Percentiles rank a stretch among this genome's conserved stretches.
These are phyloP conservation scores for Actenoides lindsayi DNA, from an alignment of 2,113 vertebrate species.

Conservation along the genomic window DNA sequence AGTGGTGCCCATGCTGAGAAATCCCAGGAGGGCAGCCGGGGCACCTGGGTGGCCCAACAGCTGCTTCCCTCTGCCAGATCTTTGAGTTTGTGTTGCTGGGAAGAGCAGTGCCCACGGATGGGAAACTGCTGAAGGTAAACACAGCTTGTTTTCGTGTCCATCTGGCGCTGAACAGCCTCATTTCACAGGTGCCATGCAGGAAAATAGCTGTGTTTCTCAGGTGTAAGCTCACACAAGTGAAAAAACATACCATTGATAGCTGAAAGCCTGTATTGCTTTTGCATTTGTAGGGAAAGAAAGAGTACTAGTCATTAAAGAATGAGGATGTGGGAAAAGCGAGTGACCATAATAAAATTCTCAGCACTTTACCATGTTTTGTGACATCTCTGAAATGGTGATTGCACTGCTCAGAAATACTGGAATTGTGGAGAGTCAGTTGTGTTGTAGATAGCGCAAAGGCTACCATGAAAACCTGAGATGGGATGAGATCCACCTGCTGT, in stretches of 20 bases:
- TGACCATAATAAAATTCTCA: background rate
- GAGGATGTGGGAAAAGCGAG: background rate
- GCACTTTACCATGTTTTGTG: background rate
- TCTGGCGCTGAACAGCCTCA: background rate
- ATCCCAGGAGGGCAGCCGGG: background rate
- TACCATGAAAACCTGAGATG: background rate
- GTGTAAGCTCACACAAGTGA: background rate
- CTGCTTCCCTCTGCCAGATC: background rate
- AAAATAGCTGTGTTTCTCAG: background rate
- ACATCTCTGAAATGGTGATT: background rate
- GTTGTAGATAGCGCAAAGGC: background rate
- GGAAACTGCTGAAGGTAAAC: background rate
- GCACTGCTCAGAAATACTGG: background rate
- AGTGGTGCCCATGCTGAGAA: background rate
- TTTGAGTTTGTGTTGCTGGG: no score
- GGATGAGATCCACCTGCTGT: background rate
- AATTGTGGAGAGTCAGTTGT: background rate
- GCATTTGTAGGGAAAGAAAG: no score
- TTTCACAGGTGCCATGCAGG: rapidly evolving
- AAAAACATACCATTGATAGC: background rate
- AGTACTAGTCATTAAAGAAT: background rate
- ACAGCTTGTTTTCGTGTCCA: rapidly evolving
- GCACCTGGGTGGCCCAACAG: rapidly evolving
- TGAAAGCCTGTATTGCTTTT: background rate
- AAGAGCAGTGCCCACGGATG: rapidly evolving